phyloP scores from a whole-genome alignment of 1,140 invertebrate genomes.

The Thalassaphorura encarpata region DNA sequence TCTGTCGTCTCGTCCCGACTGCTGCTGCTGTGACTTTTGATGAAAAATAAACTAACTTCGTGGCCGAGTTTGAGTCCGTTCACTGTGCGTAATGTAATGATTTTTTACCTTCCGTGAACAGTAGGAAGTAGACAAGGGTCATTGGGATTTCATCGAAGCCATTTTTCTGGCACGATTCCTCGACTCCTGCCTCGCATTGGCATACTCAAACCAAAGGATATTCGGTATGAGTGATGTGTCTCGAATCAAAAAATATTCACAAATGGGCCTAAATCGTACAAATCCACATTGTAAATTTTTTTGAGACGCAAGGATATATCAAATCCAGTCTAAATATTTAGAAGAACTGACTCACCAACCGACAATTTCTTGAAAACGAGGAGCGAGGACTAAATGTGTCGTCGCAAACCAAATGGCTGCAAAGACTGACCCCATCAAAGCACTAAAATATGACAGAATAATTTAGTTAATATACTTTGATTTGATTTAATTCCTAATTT shows the following conservation, averaged over 20 bases:
- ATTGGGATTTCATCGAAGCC: constrained; percentile 78
- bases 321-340: background rate
- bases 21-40: too few relatives aligned
- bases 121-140: constrained; percentile 40
- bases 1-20: too few relatives aligned
- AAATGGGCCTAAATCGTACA: constrained; percentile 59
- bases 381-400: constrained; percentile 68
- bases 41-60: too few relatives aligned
- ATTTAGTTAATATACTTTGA: too few relatives aligned
- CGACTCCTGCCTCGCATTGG: constrained; percentile 68
- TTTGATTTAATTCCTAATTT: too few relatives aligned
- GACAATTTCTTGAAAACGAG: constrained; percentile 72
- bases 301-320: constrained; percentile 16
- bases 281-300: too few relatives aligned
- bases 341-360: constrained; percentile 55
- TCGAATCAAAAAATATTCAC: constrained; percentile 73
- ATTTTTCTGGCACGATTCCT: constrained; percentile 69
- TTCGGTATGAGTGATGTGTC: constrained; percentile 89
- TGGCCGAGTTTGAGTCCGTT: too few relatives aligned
- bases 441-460: too few relatives aligned
- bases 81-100: constrained; percentile 2
- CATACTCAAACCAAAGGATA: constrained; percentile 90
- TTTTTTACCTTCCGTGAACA: background rate
- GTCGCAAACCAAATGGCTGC: constrained; percentile 65
- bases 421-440: constrained; percentile 54